Evolutionary conservation across 2,888 invertebrate species (phyloP).

Genomic region (Baronia brevicornis): DNA sequence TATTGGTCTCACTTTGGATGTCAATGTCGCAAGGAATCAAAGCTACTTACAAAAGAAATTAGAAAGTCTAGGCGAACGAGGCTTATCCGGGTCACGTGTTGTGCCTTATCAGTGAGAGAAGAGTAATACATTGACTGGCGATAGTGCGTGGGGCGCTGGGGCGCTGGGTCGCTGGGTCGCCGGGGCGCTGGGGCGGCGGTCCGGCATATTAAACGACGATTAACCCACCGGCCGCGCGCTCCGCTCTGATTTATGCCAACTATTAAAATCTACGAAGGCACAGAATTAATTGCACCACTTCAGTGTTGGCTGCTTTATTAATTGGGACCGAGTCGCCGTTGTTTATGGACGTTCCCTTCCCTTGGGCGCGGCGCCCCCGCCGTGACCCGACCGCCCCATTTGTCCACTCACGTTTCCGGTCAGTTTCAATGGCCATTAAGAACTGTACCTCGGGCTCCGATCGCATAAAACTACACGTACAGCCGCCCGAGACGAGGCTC

Average conservation of each 20-base stretch:
- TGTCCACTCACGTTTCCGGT: conserved; percentile 70
- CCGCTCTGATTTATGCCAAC: conserved; percentile 69
- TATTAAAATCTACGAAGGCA: conserved; percentile 75
- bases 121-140: conserved; percentile 33
- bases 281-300: conserved; percentile 74
- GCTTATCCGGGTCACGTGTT: conserved; percentile 35
- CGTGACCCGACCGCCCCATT: conserved; percentile 68
- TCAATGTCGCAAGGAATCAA: conserved; percentile 10
- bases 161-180: too few relatives aligned
- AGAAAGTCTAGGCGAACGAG: conserved; percentile 24
- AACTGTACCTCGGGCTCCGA: conserved; percentile 52
- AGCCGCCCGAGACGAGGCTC: conserved; percentile 13
- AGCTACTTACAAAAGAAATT: conserved; percentile 24
- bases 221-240: conserved; percentile 62
- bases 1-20: conserved; percentile 19
- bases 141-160: conserved; percentile 33
- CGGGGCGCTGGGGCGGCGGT: too few relatives aligned
- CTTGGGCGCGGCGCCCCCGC: conserved; percentile 48
- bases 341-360: conserved; percentile 69
- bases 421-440: conserved; percentile 67
- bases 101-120: conserved; percentile 34
- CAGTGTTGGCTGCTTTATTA: conserved; percentile 70
- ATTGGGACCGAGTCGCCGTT: conserved; percentile 71
- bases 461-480: conserved; percentile 25
- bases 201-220: conserved; percentile 73